Evolutionary conservation across 2,113 vertebrate genomes (phyloP), one percentile per base, ranked within the genome.

Genomic region (Antigone vipio): DNA sequence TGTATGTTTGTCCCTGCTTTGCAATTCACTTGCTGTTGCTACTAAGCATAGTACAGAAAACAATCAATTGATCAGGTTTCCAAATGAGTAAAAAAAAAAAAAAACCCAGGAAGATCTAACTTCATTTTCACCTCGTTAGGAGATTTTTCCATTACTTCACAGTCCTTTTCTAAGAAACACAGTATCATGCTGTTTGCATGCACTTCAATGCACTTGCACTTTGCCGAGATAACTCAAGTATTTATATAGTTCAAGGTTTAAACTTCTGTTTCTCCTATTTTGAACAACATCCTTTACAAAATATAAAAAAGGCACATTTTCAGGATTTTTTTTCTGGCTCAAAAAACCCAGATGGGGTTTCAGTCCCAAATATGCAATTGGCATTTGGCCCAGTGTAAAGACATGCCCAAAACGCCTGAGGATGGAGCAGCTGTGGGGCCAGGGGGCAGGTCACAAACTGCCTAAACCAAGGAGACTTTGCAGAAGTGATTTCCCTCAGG

Each of bases 41-140:
- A 50, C 45, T 59, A 9, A 90, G 53, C 21, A 68, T 16, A 77
- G 47, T 38, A 83, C 26, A 80, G 85, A 91, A 97, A 92, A 85
- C 24, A 74, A 91, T 38, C 52, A 58, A 56, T 22, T 35, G 74
- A 63, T 95, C 90, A 73, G 32, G 22, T 94, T 94, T 92, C 93
- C 73, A 94, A 90, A 84, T 12, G 30, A 53, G 75, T 94, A 96
- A 38, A 86, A 56, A 92, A 94, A 96, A 96, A 86, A 56, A 92
- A 90, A 95, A 73, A 12, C 22, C 27, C 79, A 42, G 24, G 58
- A 86, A 72, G 8, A 47, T 9, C 10, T 30, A 69, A 53, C 22
- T 64, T 58, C 5, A 34, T 62, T 92, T 96, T 56, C 52, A 45
- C 53, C 32, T 45, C 69, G 9, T 27, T 49, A 50, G 40, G 40